Base-by-base conservation (phyloP, 2,797 vertebrate species). In the Sebastes nivosus region DNA sequence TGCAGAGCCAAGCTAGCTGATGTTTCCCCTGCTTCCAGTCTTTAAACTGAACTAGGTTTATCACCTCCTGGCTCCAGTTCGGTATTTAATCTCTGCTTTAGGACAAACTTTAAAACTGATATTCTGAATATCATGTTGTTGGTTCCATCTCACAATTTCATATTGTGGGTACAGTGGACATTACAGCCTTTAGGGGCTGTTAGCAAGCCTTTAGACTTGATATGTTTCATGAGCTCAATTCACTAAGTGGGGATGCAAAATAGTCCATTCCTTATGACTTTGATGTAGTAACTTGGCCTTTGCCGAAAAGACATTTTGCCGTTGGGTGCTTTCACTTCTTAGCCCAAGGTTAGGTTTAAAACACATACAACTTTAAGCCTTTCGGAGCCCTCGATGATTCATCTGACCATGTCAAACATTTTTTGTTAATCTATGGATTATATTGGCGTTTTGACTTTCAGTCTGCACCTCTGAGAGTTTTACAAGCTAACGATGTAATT, bases 381-480 rank as follows among this genome's bases (percentile, higher is more conserved):
- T 29, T 59, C 18, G n/a, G 57, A 24, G n/a, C n/a, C 8, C 1
- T 1, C 8, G 4, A 55, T 57, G 12, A 58, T 58, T 54, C 9
- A 32, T 71, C 32, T 11, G 38, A 55, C 58, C 18, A 25, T 12
- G 36, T 65, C 59, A 69, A 20, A 65, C 59, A 4, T 67, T 52
- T 70, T 22, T 22, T 18, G 16, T n/a, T 67, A 30, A 72, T 60
- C 38, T 18, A 4, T 14, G 66, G 22, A 73, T 82, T 30, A 73
- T 38, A 50, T 25, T 59, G 64, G n/a, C 34, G 8, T 58, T 58
- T 67, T 36, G 60, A 36, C 52, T 77, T 57, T 38, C 25, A 66
- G 32, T 32, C 67, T 58, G 38, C 32, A 46, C 46, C 58, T 69
- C 67, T 52, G 61, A 79, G 67, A 67, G 42, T 52, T 42, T 54